These are phyloP conservation scores for Coturnix japonica DNA, from an alignment of 2,113 vertebrate species.

Conservation along the genomic window DNA sequence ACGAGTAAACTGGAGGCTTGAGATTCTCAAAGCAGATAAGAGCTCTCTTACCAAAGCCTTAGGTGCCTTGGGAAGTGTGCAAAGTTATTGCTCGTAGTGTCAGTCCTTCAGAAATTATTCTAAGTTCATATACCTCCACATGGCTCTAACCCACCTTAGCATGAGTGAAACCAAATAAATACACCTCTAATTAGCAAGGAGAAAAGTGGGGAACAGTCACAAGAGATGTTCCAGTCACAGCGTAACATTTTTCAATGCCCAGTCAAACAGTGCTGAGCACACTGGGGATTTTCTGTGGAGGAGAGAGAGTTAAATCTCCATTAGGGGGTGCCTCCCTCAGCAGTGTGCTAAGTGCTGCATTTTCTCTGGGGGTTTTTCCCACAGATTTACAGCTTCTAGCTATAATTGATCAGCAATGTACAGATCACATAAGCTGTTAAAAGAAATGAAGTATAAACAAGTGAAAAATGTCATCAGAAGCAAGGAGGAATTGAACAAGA, in stretches of 20 bases:
- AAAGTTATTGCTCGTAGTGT: background rate
- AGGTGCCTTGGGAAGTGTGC: background rate
- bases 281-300: rapidly evolving
- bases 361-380: background rate
- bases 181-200: background rate
- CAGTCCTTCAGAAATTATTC: background rate
- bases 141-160: too few relatives aligned
- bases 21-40: background rate
- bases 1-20: background rate
- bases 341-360: background rate
- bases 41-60: background rate
- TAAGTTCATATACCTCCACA: background rate
- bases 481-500: background rate
- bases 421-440: background rate
- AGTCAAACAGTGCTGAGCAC: background rate
- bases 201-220: background rate
- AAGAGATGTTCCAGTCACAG: background rate
- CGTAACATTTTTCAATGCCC: background rate
- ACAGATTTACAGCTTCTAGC: background rate
- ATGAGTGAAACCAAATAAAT: background rate
- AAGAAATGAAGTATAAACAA: background rate
- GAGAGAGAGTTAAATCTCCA: background rate
- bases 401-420: background rate
- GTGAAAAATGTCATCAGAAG: background rate
- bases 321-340: background rate